phyloP scores from a whole-genome alignment of 2,113 vertebrate species.

The Seriola dumerili region DNA sequence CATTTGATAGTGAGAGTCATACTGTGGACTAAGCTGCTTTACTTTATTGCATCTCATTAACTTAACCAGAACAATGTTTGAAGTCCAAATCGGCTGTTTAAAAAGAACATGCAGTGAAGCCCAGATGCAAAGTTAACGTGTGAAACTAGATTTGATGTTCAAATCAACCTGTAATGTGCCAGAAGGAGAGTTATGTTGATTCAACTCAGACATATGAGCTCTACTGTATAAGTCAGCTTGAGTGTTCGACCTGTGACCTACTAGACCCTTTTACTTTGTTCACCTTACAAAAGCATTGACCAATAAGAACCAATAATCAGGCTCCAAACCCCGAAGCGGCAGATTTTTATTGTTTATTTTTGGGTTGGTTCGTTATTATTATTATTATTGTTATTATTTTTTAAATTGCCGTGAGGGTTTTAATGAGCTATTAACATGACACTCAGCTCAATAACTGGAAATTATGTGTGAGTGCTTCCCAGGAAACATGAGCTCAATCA shows the following conservation, averaged over 20 bases:
- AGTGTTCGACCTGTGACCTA: background rate
- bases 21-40: conserved; percentile 71
- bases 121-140: conserved; percentile 19
- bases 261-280: too few species aligned
- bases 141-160: background rate
- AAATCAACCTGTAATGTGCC: background rate
- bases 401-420: too few species aligned
- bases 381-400: too few species aligned
- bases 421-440: too few species aligned
- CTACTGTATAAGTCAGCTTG: background rate
- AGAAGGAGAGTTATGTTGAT: background rate
- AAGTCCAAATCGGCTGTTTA: conserved; percentile 60
- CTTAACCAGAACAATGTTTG: conserved; percentile 65
- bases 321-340: too few species aligned
- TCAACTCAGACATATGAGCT: background rate
- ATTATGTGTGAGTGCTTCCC: too few species aligned
- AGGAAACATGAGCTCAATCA: too few species aligned
- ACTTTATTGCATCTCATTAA: conserved; percentile 72
- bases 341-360: too few species aligned
- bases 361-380: too few species aligned
- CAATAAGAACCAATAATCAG: too few species aligned
- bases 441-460: too few species aligned
- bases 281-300: too few species aligned
- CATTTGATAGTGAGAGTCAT: conserved; percentile 62
- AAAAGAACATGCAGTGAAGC: conserved; percentile 37